These are phyloP conservation scores for Palaemon carinicauda DNA, from an alignment of 1,140 invertebrate species.

Conservation along the genomic window DNA sequence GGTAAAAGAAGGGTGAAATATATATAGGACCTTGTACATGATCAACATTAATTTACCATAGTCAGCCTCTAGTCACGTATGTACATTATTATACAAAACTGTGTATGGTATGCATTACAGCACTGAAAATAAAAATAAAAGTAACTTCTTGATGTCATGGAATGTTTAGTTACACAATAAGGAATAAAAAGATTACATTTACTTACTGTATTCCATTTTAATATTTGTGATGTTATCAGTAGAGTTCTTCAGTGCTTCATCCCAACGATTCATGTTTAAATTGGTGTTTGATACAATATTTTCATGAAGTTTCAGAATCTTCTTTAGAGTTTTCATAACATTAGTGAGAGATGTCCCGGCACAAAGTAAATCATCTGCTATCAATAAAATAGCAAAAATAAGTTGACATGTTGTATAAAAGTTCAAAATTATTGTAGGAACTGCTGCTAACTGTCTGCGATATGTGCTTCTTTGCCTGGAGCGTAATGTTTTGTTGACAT, in stretches of 20 bases:
- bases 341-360: neutral
- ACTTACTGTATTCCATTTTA: neutral
- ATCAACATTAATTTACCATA: no score
- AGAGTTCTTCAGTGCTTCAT: neutral
- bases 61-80: no score
- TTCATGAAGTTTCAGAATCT: conserved; percentile 4
- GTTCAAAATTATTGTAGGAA: conserved; percentile 1
- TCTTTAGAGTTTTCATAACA: neutral
- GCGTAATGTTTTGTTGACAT: conserved; percentile 11
- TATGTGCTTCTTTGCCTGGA: conserved; percentile 40
- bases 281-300: conserved; percentile 17
- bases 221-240: neutral
- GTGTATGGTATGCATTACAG: no score
- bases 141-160: no score
- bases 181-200: no score
- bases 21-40: no score
- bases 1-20: no score
- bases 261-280: conserved; percentile 16
- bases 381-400: neutral
- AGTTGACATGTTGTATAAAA: conserved; percentile 4
- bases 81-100: no score
- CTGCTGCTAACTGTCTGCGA: conserved; percentile 12
- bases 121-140: no score
- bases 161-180: no score
- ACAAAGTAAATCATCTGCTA: neutral